phyloP scores from a whole-genome alignment of 2,113 vertebrate genomes.

The Myxocyprinus asiaticus region DNA sequence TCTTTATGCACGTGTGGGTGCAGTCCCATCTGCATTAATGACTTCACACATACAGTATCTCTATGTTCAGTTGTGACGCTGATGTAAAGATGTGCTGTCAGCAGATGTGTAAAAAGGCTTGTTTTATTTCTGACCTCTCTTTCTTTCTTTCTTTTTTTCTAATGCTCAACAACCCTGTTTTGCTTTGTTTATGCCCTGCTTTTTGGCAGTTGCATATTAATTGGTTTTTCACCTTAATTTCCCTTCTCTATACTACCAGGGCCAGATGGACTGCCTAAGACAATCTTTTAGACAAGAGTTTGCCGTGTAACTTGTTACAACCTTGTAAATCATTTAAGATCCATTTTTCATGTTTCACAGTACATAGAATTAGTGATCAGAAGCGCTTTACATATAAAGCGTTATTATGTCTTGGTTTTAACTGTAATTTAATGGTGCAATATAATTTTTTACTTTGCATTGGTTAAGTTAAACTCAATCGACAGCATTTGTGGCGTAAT shows the following conservation, averaged over 20 bases:
- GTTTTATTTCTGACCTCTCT: neutral
- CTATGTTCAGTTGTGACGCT: neutral
- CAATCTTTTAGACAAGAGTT: slow-evolving; percentile 6
- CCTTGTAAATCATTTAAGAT: slow-evolving; percentile 26
- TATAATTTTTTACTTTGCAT: too few species aligned
- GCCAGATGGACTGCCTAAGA: slow-evolving; percentile 10
- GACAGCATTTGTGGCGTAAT: too few species aligned
- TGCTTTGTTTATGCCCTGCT: neutral
- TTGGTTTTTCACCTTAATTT: slow-evolving; percentile 18
- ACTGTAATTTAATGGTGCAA: neutral
- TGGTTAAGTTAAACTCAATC: too few species aligned
- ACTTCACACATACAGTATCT: neutral
- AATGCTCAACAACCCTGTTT: neutral
- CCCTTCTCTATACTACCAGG: neutral
- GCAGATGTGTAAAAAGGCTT: neutral
- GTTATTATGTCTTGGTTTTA: neutral
- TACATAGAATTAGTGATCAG: slow-evolving; percentile 4
- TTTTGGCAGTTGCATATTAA: slow-evolving; percentile 23
- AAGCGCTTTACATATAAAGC: neutral
- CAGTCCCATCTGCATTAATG: neutral
- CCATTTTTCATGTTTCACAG: neutral
- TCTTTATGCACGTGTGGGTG: neutral
- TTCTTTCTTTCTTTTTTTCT: neutral
- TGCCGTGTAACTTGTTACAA: slow-evolving; percentile 15
- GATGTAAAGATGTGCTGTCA: too few species aligned